These are phyloP conservation scores for Atrichornis clamosus DNA, from an alignment of 2,113 vertebrate species.

Conservation along the genomic window DNA sequence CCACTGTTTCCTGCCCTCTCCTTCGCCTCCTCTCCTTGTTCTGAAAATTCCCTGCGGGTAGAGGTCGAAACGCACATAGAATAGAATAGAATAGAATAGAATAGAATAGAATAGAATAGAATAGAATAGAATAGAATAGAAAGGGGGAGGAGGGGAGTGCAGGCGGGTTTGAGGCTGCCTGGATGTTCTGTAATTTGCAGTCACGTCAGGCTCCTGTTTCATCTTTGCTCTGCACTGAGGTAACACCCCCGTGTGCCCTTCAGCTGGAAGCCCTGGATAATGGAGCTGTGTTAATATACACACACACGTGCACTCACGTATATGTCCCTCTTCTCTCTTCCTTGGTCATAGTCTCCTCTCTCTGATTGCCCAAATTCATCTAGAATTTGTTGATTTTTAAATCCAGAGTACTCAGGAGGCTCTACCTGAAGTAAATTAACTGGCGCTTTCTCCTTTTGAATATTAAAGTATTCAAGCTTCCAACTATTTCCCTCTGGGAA, in stretches of 20 bases:
- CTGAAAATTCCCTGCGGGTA: background rate
- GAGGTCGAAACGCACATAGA: background rate
- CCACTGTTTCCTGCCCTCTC: background rate
- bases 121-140: background rate
- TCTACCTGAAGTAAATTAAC: background rate
- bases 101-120: background rate
- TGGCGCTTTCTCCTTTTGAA: background rate
- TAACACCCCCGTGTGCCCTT: background rate
- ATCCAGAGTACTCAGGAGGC: background rate
- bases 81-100: background rate
- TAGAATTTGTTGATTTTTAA: background rate
- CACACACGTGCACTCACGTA: accelerated
- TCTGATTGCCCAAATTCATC: background rate
- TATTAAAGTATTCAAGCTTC: background rate
- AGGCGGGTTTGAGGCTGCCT: background rate
- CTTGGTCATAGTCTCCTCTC: background rate
- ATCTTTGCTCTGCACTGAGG: background rate
- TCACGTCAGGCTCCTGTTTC: background rate
- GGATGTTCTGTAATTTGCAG: background rate
- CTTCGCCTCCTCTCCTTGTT: background rate
- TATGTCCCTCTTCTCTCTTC: background rate
- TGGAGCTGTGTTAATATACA: background rate
- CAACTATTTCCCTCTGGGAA: background rate
- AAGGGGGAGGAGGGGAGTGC: background rate
- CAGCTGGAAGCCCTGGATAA: background rate